phyloP scores from a whole-genome alignment of 2,888 invertebrate species.

The Noctua janthe region DNA sequence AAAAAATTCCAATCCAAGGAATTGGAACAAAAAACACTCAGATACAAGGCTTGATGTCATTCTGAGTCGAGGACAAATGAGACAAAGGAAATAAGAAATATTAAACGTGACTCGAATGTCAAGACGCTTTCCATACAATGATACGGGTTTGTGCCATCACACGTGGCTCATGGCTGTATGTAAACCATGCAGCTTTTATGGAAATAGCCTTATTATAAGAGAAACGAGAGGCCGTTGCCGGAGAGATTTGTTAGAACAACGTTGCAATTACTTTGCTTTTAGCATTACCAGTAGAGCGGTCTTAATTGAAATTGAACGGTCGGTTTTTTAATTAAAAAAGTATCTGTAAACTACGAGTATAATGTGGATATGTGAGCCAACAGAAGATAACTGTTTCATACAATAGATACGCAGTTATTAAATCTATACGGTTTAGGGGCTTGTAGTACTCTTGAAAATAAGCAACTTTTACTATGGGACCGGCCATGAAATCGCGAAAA shows the following conservation, averaged over 20 bases:
- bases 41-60: constrained; percentile 83
- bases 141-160: constrained; percentile 76
- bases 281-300: neutral
- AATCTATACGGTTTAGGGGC: neutral
- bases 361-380: constrained; percentile 15
- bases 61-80: constrained; percentile 87
- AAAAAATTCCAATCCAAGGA: constrained; percentile 71
- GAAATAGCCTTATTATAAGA: constrained; percentile 79
- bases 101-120: constrained; percentile 88
- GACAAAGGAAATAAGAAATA: constrained; percentile 90
- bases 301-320: constrained; percentile 54
- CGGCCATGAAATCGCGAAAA: too few species aligned
- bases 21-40: constrained; percentile 80
- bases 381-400: constrained; percentile 5
- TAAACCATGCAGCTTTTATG: constrained; percentile 82
- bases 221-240: constrained; percentile 72
- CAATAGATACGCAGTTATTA: neutral
- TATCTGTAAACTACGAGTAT: constrained; percentile 21
- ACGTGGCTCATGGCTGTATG: constrained; percentile 78
- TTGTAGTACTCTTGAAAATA: too few species aligned
- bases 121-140: constrained; percentile 83
- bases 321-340: constrained; percentile 23
- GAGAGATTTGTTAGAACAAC: constrained; percentile 72
- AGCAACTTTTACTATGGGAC: too few species aligned
- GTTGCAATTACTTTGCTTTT: constrained; percentile 65